Percentiles rank a stretch among this genome's conserved stretches.
Conservation (phyloP, 2,113 vertebrate species). For the Bufo bufo region DNA sequence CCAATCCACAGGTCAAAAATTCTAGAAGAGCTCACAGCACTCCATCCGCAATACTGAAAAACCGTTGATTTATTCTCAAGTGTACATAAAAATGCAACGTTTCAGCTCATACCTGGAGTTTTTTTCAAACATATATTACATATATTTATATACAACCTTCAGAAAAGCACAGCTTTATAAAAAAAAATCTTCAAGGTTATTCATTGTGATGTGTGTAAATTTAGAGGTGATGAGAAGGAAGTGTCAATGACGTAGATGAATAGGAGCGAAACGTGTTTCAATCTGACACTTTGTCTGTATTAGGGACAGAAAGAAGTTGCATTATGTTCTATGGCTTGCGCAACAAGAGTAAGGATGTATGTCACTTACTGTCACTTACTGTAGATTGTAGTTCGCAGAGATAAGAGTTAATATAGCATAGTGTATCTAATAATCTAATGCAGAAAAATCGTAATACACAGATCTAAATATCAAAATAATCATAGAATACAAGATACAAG, state of each 20-base stretch:
- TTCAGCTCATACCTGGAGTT: too few relatives aligned
- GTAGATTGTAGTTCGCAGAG: neutral
- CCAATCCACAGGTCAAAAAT: too few relatives aligned
- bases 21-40: too few relatives aligned
- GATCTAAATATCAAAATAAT: neutral
- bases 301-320: neutral
- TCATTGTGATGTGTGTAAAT: constrained; percentile 12
- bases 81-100: too few relatives aligned
- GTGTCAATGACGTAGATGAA: constrained; percentile 31
- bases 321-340: neutral
- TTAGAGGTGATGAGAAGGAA: constrained; percentile 26
- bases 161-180: neutral
- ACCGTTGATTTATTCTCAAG: too few relatives aligned
- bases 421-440: neutral
- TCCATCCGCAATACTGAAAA: too few relatives aligned
- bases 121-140: too few relatives aligned
- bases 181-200: constrained; percentile 17
- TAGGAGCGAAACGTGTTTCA: constrained; percentile 27
- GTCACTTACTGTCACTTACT: neutral
- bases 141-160: neutral
- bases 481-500: neutral
- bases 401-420: constrained; percentile 7
- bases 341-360: neutral
- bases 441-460: constrained; percentile 20
- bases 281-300: constrained; percentile 13